Evolutionary conservation across 2,888 invertebrate genomes (phyloP), one percentile per base, ranked within the genome.

Genomic region (Troglohyphantes excavatus): DNA sequence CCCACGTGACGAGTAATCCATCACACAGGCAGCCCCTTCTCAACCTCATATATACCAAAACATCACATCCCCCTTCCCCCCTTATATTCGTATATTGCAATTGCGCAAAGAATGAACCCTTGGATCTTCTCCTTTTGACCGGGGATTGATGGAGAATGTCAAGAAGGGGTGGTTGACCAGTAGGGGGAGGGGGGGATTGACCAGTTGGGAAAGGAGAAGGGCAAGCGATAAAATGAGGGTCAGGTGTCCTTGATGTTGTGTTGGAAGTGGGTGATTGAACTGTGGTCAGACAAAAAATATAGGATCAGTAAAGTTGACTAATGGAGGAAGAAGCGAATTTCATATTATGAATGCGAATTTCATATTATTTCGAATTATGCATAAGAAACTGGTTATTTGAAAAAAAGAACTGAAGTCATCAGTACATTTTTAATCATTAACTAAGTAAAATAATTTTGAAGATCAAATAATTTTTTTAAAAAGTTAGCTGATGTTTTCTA

Each of bases 1-100:
- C 67, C 43, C 53, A 46, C 53, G 26, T 17, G 81, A 81, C 70
- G 26, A 21, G 61, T 33, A 27, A 82, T 82, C 82, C 23, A 82
- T 82, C 82, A 72, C 59, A 39, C 17, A 19, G 53, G 59, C 33
- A 26, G 59, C 72, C 53, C 17, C 33, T 46, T n/a, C 81, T 29
- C 81, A 59, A 7, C 53, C 13, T 17, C 9, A 53, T 17, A 9
- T 70, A 21, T n/a, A 21, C 72, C 70, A 19, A 82, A 72, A 61
- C 23, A 23, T 61, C 82, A 70, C 70, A 70, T 61, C 19, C 13
- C 33, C 46, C 17, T 11, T 17, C 6, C 27, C n/a, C n/a, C n/a
- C n/a, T n/a, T n/a, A n/a, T n/a, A n/a, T n/a, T n/a, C 29, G 9
- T 63, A 33, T 26, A 59, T 21, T 53, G 29, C 46, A 26, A 21